These are phyloP conservation scores for Oeneis ivallda DNA, from an alignment of 2,888 invertebrate genomes.

Conservation along the genomic window DNA sequence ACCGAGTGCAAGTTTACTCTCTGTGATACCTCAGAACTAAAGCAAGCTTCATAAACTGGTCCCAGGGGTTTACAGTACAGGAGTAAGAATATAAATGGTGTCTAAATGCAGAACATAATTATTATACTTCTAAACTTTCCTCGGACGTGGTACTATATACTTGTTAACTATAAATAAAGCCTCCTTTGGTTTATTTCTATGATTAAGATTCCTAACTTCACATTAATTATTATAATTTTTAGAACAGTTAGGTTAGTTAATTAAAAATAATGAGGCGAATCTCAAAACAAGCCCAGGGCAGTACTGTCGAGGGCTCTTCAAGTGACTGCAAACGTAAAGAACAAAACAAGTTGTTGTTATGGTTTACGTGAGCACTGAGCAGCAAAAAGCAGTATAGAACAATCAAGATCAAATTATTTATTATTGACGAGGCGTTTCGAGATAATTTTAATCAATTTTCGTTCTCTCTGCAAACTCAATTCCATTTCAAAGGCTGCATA, in stretches of 20 bases:
- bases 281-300: background rate
- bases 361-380: background rate
- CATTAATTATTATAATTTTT: slow-evolving; percentile 1
- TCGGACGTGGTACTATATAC: too few species aligned
- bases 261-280: slow-evolving; percentile 12
- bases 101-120: background rate
- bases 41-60: slow-evolving; percentile 11
- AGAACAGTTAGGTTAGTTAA: background rate
- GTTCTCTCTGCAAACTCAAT: background rate
- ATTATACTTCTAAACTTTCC: background rate
- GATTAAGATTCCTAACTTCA: background rate
- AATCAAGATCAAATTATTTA: slow-evolving; percentile 3
- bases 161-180: too few species aligned
- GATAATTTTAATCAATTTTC: background rate
- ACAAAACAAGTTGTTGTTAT: slow-evolving; percentile 4
- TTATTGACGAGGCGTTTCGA: background rate
- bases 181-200: too few species aligned
- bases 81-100: background rate
- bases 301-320: slow-evolving; percentile 4
- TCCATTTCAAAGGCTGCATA: background rate
- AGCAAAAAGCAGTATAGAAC: slow-evolving; percentile 1
- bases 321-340: slow-evolving; percentile 2
- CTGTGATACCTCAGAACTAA: slow-evolving; percentile 13
- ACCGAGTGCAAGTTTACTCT: slow-evolving; percentile 21
- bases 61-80: background rate